Evolutionary conservation across 2,888 invertebrate species (phyloP).

Genomic region (Leuctra nigra): DNA sequence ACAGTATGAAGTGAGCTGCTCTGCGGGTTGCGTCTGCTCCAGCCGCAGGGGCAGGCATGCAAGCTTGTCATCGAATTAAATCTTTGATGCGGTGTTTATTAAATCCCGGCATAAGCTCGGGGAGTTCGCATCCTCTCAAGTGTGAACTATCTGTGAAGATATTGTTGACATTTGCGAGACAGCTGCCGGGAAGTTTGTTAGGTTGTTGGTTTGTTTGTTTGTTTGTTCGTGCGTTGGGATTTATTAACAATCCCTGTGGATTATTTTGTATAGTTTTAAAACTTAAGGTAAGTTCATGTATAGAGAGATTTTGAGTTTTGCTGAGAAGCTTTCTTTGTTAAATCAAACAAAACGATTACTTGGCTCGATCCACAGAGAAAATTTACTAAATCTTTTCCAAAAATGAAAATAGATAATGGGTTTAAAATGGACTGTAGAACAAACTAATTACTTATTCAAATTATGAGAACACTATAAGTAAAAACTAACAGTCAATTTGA

Average conservation of each 20-base stretch:
- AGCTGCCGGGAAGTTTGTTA: not conserved
- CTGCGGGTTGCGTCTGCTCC: not conserved
- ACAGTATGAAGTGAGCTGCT: not conserved
- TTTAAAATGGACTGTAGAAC: too few relatives aligned
- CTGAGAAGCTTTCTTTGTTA: too few relatives aligned
- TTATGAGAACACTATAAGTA: too few relatives aligned
- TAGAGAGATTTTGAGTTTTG: not conserved
- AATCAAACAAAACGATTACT: too few relatives aligned
- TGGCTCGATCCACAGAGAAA: too few relatives aligned
- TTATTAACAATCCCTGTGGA: not conserved
- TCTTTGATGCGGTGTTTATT: constrained; percentile 3
- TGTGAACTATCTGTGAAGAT: not conserved
- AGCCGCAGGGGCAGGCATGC: not conserved
- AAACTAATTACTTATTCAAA: too few relatives aligned
- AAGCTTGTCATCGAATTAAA: not conserved
- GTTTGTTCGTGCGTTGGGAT: not conserved
- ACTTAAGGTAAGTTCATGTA: too few relatives aligned
- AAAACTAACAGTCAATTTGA: too few relatives aligned
- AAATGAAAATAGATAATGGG: too few relatives aligned
- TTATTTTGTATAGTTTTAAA: not conserved
- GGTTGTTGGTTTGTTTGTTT: not conserved
- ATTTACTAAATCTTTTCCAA: too few relatives aligned
- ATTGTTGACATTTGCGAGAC: not conserved
- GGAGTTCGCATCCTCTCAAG: not conserved
- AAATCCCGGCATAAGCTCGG: constrained; percentile 2